A percentile compares a stretch with the other conserved stretches of the same genome.
phyloP scores from a whole-genome alignment of 1,140 invertebrate genomes.

The Aradophagus sp. region DNA sequence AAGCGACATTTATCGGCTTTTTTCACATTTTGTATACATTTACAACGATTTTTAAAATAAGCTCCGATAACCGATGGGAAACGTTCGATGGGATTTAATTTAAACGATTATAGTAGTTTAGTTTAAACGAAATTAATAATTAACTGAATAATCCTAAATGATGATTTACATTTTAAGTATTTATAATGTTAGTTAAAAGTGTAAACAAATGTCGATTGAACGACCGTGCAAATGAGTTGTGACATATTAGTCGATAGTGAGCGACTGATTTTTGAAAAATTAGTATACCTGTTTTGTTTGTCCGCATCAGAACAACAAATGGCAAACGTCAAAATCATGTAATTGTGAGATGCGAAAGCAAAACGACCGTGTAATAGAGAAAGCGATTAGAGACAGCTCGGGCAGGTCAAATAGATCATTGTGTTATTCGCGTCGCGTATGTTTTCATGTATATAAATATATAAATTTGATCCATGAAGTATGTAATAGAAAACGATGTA shows the following conservation, averaged over 20 bases:
- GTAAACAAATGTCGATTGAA: too few species aligned
- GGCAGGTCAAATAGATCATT: conserved; percentile 52
- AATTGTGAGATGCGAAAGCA: conserved; percentile 32
- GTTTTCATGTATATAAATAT: conserved; percentile 57
- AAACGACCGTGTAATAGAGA: conserved; percentile 45
- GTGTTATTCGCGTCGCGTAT: conserved; percentile 57
- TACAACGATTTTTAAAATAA: conserved; percentile 31
- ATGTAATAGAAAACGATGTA: conserved; percentile 48
- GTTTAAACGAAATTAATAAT: conserved; percentile 25
- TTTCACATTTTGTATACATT: conserved; percentile 31
- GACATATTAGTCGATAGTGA: too few species aligned
- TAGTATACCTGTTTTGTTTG: conserved; percentile 40
- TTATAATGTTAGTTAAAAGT: conserved; percentile 30
- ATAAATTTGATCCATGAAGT: conserved; percentile 49
- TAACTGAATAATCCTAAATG: conserved; percentile 12
- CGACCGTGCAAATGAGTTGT: too few species aligned
- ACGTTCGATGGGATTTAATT: conserved; percentile 17
- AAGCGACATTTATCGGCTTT: conserved; percentile 1
- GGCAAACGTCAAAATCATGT: conserved; percentile 23
- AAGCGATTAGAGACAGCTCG: conserved; percentile 52
- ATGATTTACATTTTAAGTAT: conserved; percentile 40
- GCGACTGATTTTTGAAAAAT: too few species aligned
- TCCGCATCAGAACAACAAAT: conserved; percentile 21
- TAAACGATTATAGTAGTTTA: too few species aligned
- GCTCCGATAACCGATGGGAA: conserved; percentile 21